phyloP scores from a whole-genome alignment of 2,113 vertebrate species.

The Grus americana region DNA sequence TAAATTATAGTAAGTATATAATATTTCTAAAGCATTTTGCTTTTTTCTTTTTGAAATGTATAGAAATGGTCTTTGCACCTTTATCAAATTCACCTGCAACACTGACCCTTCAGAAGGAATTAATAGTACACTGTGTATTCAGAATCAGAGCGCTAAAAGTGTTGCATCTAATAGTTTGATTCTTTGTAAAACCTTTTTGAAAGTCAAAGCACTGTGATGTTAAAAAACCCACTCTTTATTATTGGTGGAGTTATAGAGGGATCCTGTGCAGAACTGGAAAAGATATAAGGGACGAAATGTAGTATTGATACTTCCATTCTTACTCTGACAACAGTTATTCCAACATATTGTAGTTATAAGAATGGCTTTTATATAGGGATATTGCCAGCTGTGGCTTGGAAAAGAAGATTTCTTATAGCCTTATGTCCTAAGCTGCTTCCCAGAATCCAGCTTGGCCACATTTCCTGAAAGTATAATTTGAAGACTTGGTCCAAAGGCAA shows the following conservation, averaged over 20 bases:
- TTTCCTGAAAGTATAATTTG: not conserved
- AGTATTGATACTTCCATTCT: not conserved
- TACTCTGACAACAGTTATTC: not conserved
- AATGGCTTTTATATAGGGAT: not conserved
- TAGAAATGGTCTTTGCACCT: not conserved
- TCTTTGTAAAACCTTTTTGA: not conserved
- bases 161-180: not conserved
- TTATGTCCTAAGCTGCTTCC: not conserved
- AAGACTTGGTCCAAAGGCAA: not conserved
- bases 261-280: not conserved
- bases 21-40: not conserved
- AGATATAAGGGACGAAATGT: not conserved
- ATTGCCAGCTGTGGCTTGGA: not conserved
- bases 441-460: not conserved
- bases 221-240: not conserved
- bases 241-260: not conserved
- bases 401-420: not conserved
- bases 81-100: not conserved
- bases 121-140: not conserved
- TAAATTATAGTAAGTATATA: not conserved
- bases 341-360: not conserved
- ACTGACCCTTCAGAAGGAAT: not conserved
- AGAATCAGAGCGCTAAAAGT: not conserved
- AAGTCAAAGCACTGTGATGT: not conserved
- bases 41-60: not conserved